A percentile compares a stretch with the other conserved stretches of the same genome.
phyloP scores from a whole-genome alignment of 1,140 invertebrate genomes.

The Brevipalpus yothersi region DNA sequence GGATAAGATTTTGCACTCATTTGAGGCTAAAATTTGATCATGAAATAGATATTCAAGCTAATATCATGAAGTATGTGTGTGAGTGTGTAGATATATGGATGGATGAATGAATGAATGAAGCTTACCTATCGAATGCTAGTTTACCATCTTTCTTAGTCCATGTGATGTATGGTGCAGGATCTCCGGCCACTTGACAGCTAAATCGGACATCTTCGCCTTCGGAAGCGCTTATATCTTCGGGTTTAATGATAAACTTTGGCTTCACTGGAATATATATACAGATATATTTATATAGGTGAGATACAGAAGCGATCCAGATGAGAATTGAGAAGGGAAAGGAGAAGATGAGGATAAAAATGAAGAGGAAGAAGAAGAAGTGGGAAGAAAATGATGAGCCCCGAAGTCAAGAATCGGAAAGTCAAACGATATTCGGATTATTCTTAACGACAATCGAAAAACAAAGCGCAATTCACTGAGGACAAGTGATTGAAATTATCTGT shows the following conservation, averaged over 20 bases:
- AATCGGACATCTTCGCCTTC: conserved; percentile 2
- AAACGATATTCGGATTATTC: too few species aligned
- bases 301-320: too few species aligned
- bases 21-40: too few species aligned
- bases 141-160: conserved; percentile 4
- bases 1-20: too few species aligned
- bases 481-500: too few species aligned
- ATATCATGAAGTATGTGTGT: too few species aligned
- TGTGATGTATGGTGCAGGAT: conserved; percentile 1
- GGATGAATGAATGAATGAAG: too few species aligned
- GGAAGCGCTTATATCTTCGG: conserved; percentile 3
- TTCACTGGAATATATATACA: neutral
- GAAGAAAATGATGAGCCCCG: neutral
- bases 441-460: too few species aligned
- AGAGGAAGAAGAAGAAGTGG: neutral
- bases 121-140: neutral
- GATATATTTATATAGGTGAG: too few species aligned
- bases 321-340: neutral
- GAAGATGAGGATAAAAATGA: neutral
- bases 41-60: too few species aligned
- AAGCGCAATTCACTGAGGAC: too few species aligned
- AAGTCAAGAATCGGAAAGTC: neutral
- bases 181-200: conserved; percentile 1
- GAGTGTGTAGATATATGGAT: too few species aligned
- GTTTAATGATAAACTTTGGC: neutral